Evolutionary conservation across 2,113 vertebrate genomes (phyloP).

Genomic region (Columba janthina): DNA sequence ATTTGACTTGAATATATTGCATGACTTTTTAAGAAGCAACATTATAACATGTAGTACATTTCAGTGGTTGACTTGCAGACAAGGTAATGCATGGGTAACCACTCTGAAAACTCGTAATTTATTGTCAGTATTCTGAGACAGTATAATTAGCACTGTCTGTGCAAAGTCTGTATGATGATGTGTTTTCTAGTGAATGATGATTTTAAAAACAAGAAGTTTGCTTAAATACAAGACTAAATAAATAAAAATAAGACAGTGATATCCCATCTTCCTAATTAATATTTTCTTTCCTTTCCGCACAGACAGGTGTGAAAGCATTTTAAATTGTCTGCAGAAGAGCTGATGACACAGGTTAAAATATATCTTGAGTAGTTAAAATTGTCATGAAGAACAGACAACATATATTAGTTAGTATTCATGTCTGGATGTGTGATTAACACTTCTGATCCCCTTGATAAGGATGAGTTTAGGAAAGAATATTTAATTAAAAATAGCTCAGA

Average conservation of each 20-base stretch:
- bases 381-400: neutral
- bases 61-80: neutral
- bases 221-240: neutral
- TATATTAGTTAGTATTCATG: neutral
- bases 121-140: neutral
- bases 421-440: neutral
- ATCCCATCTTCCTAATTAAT: neutral
- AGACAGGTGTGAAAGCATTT: neutral
- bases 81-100: neutral
- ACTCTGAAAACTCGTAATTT: neutral
- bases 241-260: neutral
- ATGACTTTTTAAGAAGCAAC: neutral
- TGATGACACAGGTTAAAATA: neutral
- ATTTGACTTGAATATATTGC: neutral
- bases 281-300: neutral
- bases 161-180: neutral
- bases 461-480: neutral
- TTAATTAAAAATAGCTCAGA: neutral
- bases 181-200: neutral
- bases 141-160: neutral
- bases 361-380: neutral
- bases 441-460: neutral
- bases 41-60: neutral
- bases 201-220: neutral
- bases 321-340: neutral